Evolutionary conservation across 2,888 invertebrate species (phyloP), one percentile per base, ranked within the genome.

Genomic region (Machimus atricapillus): DNA sequence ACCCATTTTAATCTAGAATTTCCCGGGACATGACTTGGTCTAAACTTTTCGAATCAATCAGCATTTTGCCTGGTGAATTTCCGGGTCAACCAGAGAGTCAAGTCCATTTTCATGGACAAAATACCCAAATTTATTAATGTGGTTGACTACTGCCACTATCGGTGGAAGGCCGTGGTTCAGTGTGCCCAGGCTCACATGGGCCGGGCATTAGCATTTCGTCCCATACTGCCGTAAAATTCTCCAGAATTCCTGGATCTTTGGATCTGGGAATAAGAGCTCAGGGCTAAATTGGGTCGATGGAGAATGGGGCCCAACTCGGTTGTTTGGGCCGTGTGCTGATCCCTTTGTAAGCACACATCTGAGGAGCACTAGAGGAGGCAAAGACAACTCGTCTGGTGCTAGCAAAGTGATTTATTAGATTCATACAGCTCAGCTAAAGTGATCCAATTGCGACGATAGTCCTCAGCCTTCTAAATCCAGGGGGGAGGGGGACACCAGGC

Each of bases 341-440:
- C 58, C 82, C 58, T 37, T 16, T 82, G 58, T 82, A 82, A 82
- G 58, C 82, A 85, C 85, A 85, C 46, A 31, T 43, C 58, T 23
- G 43, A 27, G 27, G 74, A 31, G 43, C 7, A 73, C 14, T 37
- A 12, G 27, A 27, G 74, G 85, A 46, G 85, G 23, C 85, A 74
- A 66, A 85, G 74, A 85, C 74, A 85, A 74, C 74, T 85, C 43
- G 74, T 85, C 85, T 85, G 73, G 43, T 73, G 73, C 74, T 40
- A 46, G 43, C 88, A 78, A 88, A 88, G 88, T 88, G 88, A 88
- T 88, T 88, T 88, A 88, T 88, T 88, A 86, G 87, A 88, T 88
- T 88, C 88, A 88, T 88, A 87, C 86, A 77, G 88, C 88, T 85
- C 86, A 87, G 87, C 83, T 87, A 88, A 88, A 88, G 86, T 88